Conservation (phyloP, 2,888 invertebrate species). For the Sarcophaga subvicina region DNA sequence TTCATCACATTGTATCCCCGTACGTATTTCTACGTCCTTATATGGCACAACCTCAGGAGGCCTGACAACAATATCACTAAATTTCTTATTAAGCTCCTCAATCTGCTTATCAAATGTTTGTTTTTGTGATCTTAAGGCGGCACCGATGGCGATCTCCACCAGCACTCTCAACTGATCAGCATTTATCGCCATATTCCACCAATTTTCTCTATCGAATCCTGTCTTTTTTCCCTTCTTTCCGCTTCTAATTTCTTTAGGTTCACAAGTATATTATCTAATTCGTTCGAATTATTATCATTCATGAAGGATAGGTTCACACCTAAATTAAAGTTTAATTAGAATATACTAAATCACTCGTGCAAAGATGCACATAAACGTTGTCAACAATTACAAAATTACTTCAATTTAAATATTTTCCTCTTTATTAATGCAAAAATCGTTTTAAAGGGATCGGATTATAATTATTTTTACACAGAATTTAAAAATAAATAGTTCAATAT, state of each 20-base stretch:
- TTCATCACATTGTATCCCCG: conserved; percentile 21
- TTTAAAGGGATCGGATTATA: no score
- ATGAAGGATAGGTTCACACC: neutral
- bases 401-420: no score
- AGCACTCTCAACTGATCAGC: neutral
- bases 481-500: no score
- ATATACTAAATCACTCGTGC: neutral
- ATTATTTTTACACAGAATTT: no score
- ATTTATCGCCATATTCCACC: conserved; percentile 11
- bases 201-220: neutral
- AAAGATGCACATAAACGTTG: neutral
- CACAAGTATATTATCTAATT: neutral
- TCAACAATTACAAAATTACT: no score
- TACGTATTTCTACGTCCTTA: conserved; percentile 10
- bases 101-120: conserved; percentile 9
- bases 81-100: conserved; percentile 7
- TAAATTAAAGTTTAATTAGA: no score
- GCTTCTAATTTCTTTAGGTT: neutral
- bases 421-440: no score
- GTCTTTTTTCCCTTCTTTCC: neutral
- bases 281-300: neutral
- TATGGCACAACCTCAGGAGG: neutral
- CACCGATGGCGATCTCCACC: neutral
- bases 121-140: conserved; percentile 11
- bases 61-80: conserved; percentile 6